Evolutionary conservation across 2,797 vertebrate genomes (phyloP), one percentile per base, ranked within the genome.

Genomic region (Gorsachius magnificus): DNA sequence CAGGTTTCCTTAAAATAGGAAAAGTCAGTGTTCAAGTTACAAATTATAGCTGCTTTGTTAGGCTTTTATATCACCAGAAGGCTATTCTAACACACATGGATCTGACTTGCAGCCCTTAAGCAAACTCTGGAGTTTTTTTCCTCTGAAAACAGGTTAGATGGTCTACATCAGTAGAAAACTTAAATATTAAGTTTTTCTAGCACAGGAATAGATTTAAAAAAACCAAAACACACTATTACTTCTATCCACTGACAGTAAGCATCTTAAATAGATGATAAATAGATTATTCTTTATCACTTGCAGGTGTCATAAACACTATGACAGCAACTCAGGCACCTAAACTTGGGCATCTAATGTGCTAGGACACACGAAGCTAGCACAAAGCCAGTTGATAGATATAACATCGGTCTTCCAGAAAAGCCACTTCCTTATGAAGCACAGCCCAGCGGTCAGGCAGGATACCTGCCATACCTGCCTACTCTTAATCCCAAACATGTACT

Each of bases 391-490:
- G 36, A 50, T 17, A 94, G 50, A 43, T 19, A 4, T 3, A 64
- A 64, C 21, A 50, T 25, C 14, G 26, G 22, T 56, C 33, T 68
- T 51, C 36, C 79, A 61, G 38, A 82, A 91, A 92, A 84, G 2
- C 33, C 51, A 61, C 46, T 64, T 81, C 33, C 33, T 65, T 65
- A 36, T 24, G 5, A 90, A 78, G 31, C 0, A 0, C 0, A 0
- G 51, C 21, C 26, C 9, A 5, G 26, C 2, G 0, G 12, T 51
- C 70, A 68, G 43, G 70, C 35, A 83, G 58, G 71, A 85, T 29
- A 80, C 16, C 9, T 58, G 25, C 61, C 48, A 70, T 20, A 85
- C 29, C 43, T 61, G 26, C 29, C 46, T 60, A 56, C 11, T 75
- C 61, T 43, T 60, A 80, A 83, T n/a, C 56, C 22, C 48, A 65